Base-by-base conservation (phyloP, 2,113 vertebrate genomes). In the Polyodon spathula region DNA sequence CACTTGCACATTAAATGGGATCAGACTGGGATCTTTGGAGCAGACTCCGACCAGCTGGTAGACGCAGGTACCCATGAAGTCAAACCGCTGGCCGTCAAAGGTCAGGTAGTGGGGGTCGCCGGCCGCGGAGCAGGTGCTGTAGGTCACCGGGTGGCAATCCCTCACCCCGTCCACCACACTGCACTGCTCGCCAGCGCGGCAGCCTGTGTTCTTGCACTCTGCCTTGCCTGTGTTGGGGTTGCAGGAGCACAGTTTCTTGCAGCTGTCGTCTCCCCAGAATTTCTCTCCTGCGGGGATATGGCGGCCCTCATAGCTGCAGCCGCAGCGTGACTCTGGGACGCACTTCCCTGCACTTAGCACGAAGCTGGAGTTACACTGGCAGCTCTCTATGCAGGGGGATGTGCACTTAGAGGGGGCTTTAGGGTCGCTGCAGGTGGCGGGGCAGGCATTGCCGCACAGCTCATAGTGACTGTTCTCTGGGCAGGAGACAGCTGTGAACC, bases 401-500 rank as follows among this genome's bases (percentile, higher is more conserved):
- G 67, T 75, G 67, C 86, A 88, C 66, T 68, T 75, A 40, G 70
- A 62, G 1, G 75, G 65, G 5, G 73, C 73, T 0, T 59, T 16
- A 3, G 75, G 78, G 59, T 81, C 67, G 38, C 65, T 70, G 59
- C 86, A 88, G 6, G 86, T 86, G 12, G 79, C 67, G 15, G 82
- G 83, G 17, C 86, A 88, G 27, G 80, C 73, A 1, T 54, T 78
- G 39, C 82, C 79, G 56, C 86, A 88, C 5, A 74, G 61, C 67
- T 86, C 78, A 62, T 84, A 87, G 50, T 79, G 72, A 42, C 84
- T 86, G 71, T 86, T 80, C 11, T 72, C 71, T n/a, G 78, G 82
- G 68, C 85, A 88, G 10, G 58, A 52, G 40, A 61, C 37, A 42
- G 4, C 56, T 59, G 65, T 65, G 70, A 53, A 40, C 40, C 59